Conservation (phyloP, 2,888 invertebrate genomes). For the Eudemis profundana region DNA sequence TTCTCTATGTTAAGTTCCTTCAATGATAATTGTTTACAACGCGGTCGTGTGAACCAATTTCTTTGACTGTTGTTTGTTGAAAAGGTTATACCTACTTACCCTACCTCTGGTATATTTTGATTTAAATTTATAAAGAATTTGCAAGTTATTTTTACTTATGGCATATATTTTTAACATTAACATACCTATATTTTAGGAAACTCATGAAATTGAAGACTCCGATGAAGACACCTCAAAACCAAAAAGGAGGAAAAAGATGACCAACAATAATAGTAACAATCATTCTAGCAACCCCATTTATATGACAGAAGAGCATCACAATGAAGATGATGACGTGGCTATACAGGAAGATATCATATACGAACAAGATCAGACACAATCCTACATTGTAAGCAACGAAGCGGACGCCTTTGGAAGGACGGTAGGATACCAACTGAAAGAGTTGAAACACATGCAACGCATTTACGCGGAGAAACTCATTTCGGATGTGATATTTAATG, state of each 20-base stretch:
- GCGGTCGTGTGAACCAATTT: no score
- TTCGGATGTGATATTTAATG: constrained; percentile 58
- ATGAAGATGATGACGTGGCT: background rate
- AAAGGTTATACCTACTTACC: no score
- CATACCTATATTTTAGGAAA: constrained; percentile 16
- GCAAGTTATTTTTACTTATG: no score
- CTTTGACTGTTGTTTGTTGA: no score
- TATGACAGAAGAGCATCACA: background rate
- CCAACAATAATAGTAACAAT: background rate
- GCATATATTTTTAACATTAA: no score
- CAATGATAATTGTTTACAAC: no score
- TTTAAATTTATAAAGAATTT: no score
- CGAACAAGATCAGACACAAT: constrained; percentile 1
- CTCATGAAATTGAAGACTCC: constrained; percentile 23
- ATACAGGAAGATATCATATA: constrained; percentile 3
- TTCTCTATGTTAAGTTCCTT: no score
- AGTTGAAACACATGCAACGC: constrained; percentile 53
- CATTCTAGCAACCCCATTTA: background rate
- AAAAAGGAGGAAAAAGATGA: constrained; percentile 3
- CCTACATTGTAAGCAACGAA: constrained; percentile 29
- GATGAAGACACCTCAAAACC: constrained; percentile 18
- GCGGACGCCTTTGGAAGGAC: constrained; percentile 52
- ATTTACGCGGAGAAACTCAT: constrained; percentile 61
- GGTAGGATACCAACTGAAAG: constrained; percentile 54
- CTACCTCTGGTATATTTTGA: no score